phyloP scores from a whole-genome alignment of 1,140 invertebrate species.

The Solenopsis fugax region DNA sequence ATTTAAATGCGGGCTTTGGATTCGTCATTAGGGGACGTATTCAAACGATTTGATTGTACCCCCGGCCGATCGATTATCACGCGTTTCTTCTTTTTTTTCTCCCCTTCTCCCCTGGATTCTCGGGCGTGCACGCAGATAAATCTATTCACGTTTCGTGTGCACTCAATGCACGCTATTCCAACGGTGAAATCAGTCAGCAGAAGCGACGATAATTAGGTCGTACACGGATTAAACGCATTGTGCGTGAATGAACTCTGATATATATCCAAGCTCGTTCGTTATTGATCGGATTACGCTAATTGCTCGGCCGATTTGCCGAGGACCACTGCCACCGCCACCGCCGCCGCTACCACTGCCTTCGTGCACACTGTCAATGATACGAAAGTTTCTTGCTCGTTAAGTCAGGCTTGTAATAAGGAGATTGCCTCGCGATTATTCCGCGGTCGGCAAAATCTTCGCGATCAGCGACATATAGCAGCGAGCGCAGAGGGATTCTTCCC shows the following conservation, averaged over 20 bases:
- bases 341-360: not conserved
- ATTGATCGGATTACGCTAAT: constrained; percentile 74
- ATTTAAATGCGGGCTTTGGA: constrained; percentile 28
- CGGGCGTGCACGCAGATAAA: constrained; percentile 1
- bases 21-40: constrained; percentile 44
- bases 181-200: constrained; percentile 52
- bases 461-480: not conserved
- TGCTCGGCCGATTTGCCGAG: constrained; percentile 62
- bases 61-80: constrained; percentile 22
- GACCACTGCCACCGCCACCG: not conserved
- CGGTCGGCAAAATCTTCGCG: not conserved
- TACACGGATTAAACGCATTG: constrained; percentile 61
- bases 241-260: constrained; percentile 66
- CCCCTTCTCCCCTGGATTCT: not conserved
- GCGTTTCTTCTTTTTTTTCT: not conserved
- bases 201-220: constrained; percentile 66
- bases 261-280: constrained; percentile 38
- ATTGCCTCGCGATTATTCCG: not conserved
- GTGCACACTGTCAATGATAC: not conserved
- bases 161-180: constrained; percentile 24
- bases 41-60: constrained; percentile 34
- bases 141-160: constrained; percentile 42
- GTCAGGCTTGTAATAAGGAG: not conserved
- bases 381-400: constrained; percentile 55
- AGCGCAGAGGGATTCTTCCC: constrained; percentile 43